phyloP scores from a whole-genome alignment of 2,888 invertebrate species.

The Pollenia labialis region DNA sequence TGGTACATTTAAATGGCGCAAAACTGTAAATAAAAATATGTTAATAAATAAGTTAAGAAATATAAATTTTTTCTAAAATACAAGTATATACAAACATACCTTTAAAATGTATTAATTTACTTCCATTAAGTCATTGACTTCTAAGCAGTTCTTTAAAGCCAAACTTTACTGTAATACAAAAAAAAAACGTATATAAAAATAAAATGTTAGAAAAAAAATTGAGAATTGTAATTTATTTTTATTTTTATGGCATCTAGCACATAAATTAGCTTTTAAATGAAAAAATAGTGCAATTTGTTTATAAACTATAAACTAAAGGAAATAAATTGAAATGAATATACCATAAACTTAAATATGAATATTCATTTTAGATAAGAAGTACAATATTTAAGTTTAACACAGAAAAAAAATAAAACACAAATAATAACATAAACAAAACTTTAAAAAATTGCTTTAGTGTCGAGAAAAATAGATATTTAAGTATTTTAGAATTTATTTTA shows the following conservation, averaged over 20 bases:
- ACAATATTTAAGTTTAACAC: conserved; percentile 41
- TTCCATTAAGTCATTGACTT: not conserved
- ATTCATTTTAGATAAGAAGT: conserved; percentile 71
- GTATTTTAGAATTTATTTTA: conserved; percentile 43
- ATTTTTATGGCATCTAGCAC: conserved; percentile 66
- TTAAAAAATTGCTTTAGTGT: conserved; percentile 48
- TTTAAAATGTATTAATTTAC: not conserved
- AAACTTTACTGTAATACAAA: conserved; percentile 31
- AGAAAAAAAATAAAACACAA: conserved; percentile 3
- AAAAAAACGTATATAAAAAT: not conserved
- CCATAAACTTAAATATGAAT: conserved; percentile 53
- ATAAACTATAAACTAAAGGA: conserved; percentile 41
- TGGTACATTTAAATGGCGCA: conserved; percentile 18
- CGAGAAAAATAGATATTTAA: conserved; percentile 30
- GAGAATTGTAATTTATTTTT: conserved; percentile 69
- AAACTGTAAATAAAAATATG: not conserved
- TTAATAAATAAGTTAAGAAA: no score
- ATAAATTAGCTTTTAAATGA: conserved; percentile 73
- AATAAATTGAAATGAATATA: conserved; percentile 46
- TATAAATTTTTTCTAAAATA: no score
- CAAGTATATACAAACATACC: not conserved
- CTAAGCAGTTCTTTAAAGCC: conserved; percentile 21
- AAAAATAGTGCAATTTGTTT: conserved; percentile 74
- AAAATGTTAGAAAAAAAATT: conserved; percentile 10
- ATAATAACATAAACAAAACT: not conserved